Evolutionary conservation across 2,797 vertebrate species (phyloP).

Genomic region (Parambassis ranga): DNA sequence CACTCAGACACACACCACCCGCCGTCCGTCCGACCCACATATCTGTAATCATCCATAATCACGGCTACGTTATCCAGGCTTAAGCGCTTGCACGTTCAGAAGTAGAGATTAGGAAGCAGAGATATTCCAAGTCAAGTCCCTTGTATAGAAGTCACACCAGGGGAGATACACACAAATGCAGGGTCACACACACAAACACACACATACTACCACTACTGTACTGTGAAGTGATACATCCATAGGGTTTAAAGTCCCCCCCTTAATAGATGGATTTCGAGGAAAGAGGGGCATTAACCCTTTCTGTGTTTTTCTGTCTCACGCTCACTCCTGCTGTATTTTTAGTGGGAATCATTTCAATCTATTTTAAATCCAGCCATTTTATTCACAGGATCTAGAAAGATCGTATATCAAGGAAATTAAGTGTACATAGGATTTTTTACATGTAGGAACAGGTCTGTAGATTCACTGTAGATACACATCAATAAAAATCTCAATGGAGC

Average conservation of each 20-base stretch:
- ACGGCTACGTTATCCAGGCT: slow-evolving; percentile 77
- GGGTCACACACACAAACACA: not conserved
- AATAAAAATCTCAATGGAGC: too few species aligned
- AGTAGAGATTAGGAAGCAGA: slow-evolving; percentile 73
- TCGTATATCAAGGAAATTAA: not conserved
- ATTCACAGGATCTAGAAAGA: not conserved
- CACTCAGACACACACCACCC: slow-evolving; percentile 31
- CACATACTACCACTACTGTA: slow-evolving; percentile 7
- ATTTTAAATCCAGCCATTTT: not conserved
- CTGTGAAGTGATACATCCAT: slow-evolving; percentile 51
- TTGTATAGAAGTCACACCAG: slow-evolving; percentile 32
- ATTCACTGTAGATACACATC: too few species aligned
- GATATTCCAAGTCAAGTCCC: slow-evolving; percentile 72
- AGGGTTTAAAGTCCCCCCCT: slow-evolving; percentile 45
- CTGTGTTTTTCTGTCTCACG: not conserved
- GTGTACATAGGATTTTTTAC: too few species aligned
- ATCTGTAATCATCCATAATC: slow-evolving; percentile 79
- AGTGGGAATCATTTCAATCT: not conserved
- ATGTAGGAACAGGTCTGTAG: too few species aligned
- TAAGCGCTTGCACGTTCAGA: slow-evolving; percentile 73
- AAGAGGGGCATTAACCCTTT: slow-evolving; percentile 52
- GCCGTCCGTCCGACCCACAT: slow-evolving; percentile 75
- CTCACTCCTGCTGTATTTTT: not conserved
- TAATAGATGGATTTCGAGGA: slow-evolving; percentile 63
- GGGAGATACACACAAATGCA: slow-evolving; percentile 23